A percentile compares a stretch with the other conserved stretches of the same genome.
Conservation (phyloP, 2,113 vertebrate species). For the Paramisgurnus dabryanus region DNA sequence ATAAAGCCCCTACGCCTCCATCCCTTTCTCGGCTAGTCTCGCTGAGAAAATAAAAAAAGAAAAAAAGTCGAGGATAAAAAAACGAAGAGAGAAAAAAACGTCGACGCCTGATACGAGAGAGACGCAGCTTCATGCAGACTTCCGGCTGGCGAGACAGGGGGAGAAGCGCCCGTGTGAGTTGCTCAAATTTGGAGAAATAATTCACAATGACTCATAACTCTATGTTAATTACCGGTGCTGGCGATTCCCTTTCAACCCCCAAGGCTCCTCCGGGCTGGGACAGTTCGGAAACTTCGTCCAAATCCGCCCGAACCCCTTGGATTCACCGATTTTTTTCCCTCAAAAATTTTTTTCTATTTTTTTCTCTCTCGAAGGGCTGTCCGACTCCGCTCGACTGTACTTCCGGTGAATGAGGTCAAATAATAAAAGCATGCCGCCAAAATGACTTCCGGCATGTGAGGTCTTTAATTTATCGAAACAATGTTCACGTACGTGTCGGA, state of each 20-base stretch:
- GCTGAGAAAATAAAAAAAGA: conserved; percentile 71
- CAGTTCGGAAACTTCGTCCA: conserved; percentile 77
- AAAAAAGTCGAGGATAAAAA: conserved; percentile 70
- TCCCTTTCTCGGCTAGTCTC: conserved; percentile 69
- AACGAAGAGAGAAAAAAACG: conserved; percentile 66
- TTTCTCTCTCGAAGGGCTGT: conserved; percentile 51
- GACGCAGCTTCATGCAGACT: conserved; percentile 79
- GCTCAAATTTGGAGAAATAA: conserved; percentile 69
- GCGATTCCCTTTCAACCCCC: conserved; percentile 69
- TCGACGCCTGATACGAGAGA: conserved; percentile 71
- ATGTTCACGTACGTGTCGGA: too few species aligned
- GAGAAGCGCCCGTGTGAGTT: conserved; percentile 51
- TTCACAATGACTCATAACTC: conserved; percentile 64
- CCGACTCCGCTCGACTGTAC: conserved; percentile 52
- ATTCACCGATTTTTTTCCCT: conserved; percentile 68
- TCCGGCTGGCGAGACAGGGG: conserved; percentile 74
- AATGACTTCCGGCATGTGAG: conserved; percentile 51
- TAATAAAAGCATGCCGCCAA: not conserved
- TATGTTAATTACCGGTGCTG: conserved; percentile 71
- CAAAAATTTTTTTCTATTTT: conserved; percentile 60
- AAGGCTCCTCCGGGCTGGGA: conserved; percentile 71
- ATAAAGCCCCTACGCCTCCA: conserved; percentile 62
- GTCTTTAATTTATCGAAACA: not conserved
- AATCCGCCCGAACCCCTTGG: conserved; percentile 72
- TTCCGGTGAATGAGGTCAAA: conserved; percentile 65